Evolutionary conservation across 2,113 vertebrate species (phyloP), one percentile per base, ranked within the genome.

Genomic region (Mastomys coucha): DNA sequence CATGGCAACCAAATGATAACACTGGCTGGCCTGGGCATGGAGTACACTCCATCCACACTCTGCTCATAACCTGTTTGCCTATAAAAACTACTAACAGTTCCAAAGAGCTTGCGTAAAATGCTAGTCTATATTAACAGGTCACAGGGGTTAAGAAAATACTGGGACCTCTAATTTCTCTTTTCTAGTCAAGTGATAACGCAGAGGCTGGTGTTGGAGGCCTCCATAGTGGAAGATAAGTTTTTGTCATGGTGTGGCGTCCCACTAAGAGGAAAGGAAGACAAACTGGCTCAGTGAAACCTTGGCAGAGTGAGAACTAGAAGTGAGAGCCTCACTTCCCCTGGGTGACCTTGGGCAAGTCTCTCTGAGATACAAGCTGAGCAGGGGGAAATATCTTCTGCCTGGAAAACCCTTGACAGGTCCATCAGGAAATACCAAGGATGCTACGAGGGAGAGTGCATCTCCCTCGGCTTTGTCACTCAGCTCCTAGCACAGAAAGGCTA

Each of bases 91-190:
- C 22, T 36, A 67, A 49, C 3, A 82, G 58, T 13, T 22, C 80
- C 94, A 96, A 93, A 45, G 63, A 92, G n/a, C 28, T 60, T 89
- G 51, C n/a, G n/a, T 87, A 81, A 94, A 96, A 96, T 86, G 80
- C n/a, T 31, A 42, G 26, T 51, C 77, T 45, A 4, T 22, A 5
- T 60, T 89, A 67, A 73, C 53, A 82, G 39, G 84, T 89, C 89
- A 49, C 16, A 67, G 39, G 60, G 39, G 2, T 20, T 33, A 33
- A 65, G 60, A 49, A 49, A 86, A 67, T 33, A 86, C 42, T 20
- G 9, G 28, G 9, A 67, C 14, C 17, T 39, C 28, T 49, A 45
- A 67, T 86, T 86, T 86, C 60, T 49, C 39, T 63, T 84, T 63
- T 72, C 51, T 67, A 36, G 28, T 49, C 26, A 58, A 84, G 36